Evolutionary conservation across 2,797 vertebrate genomes (phyloP), one percentile per base, ranked within the genome.

Genomic region (Oryzias dopingdopingensis): DNA sequence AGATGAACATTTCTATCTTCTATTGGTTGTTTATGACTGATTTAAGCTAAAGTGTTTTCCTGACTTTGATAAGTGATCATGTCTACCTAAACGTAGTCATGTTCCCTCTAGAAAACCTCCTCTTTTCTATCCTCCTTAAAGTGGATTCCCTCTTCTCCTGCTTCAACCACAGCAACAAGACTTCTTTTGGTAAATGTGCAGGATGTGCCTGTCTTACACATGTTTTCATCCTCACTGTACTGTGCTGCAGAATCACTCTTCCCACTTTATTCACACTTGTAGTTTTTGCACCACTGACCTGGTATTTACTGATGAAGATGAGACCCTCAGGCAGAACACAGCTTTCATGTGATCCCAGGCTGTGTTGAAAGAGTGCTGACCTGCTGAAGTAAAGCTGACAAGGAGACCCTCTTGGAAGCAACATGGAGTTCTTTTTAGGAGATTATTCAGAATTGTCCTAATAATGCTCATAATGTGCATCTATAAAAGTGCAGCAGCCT

Each of bases 201-300:
- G 52, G 54, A 62, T 0, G n/a, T 24, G 49, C 41, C 46, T 22
- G 43, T 17, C 1, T 49, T 45, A 29, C 52, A 22, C 8, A 13
- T 49, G 26, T 50, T 67, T 56, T 47, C 10, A 24, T 26, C 40
- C 1, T 18, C 2, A 5, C 32, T 14, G 5, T 23, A 1, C 24
- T 10, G 4, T 48, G 43, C 18, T 22, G 44, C 20, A 46, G 14
- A 46, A 46, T 20, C 44, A 2, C 18, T 46, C 20, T 46, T 46
- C 8, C 44, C 44, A 46, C 18, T 46, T 46, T n/a, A 17, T 15
- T 32, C 15, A 7, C 18, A 32, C 16, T 49, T 40, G 10, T 10
- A 20, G 1, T 26, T 47, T 50, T 66, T n/a, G n/a, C 42, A 56
- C 62, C 16, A 49, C 45, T 57, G 50, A 62, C 57, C 56, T 52